These are phyloP conservation scores for Drosophila kikkawai DNA, from an alignment of 1,140 invertebrate species.

Conservation along the genomic window DNA sequence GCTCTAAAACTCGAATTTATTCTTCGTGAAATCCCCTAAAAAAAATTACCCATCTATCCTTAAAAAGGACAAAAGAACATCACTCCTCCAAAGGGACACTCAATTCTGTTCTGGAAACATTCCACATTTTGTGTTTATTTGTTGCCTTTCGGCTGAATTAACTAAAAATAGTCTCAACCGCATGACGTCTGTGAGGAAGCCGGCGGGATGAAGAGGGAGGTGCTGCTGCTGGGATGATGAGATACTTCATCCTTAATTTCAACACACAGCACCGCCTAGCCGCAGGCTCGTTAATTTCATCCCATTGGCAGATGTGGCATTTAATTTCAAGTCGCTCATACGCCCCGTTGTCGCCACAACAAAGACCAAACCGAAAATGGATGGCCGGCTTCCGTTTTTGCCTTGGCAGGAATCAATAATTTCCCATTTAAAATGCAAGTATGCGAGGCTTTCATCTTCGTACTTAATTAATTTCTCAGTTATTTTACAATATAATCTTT, in stretches of 20 bases:
- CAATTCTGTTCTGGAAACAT: constrained; percentile 48
- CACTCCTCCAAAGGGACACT: constrained; percentile 27
- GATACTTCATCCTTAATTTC: constrained; percentile 28
- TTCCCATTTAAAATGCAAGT: constrained; percentile 64
- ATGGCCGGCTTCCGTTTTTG: constrained; percentile 37
- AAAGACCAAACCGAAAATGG: constrained; percentile 18
- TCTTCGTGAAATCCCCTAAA: not conserved
- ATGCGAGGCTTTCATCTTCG: constrained; percentile 54
- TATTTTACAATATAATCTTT: not conserved
- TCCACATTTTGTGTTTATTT: constrained; percentile 32
- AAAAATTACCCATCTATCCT: not conserved
- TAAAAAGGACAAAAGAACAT: not conserved
- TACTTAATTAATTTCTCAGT: not conserved
- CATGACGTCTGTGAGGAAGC: constrained; percentile 36
- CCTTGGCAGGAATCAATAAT: constrained; percentile 49
- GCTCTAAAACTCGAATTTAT: not conserved
- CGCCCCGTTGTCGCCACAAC: constrained; percentile 44
- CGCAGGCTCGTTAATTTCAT: constrained; percentile 42
- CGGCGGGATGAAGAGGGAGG: not conserved
- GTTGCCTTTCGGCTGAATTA: constrained; percentile 56
- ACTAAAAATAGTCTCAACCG: constrained; percentile 64
- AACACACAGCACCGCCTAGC: constrained; percentile 25
- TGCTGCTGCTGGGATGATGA: constrained; percentile 4
- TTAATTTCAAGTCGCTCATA: constrained; percentile 60
- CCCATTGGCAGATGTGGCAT: constrained; percentile 33